Evolutionary conservation across 2,797 vertebrate species (phyloP).

Genomic region (Lophius americanus): DNA sequence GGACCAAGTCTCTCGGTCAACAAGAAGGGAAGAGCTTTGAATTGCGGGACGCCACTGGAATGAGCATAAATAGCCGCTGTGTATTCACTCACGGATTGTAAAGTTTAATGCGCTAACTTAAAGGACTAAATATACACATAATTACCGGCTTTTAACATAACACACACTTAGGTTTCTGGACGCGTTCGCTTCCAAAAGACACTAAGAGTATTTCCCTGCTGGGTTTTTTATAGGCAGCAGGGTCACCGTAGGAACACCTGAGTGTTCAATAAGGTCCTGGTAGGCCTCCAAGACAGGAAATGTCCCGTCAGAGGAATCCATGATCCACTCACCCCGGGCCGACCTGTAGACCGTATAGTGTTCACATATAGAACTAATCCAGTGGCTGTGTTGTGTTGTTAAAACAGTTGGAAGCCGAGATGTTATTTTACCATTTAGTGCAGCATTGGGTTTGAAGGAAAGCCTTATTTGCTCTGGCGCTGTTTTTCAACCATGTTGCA

Average conservation of each 20-base stretch:
- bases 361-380: slow-evolving; percentile 55
- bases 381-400: slow-evolving; percentile 58
- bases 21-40: slow-evolving; percentile 20
- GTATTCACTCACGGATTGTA: slow-evolving; percentile 26
- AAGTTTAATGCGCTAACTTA: slow-evolving; percentile 42
- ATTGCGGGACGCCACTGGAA: slow-evolving; percentile 33
- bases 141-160: slow-evolving; percentile 54
- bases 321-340: slow-evolving; percentile 43
- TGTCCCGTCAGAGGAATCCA: slow-evolving; percentile 37
- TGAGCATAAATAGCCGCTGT: slow-evolving; percentile 40
- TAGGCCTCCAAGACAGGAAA: slow-evolving; percentile 29
- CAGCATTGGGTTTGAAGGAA: slow-evolving; percentile 57
- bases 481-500: slow-evolving; percentile 44
- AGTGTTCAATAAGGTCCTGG: slow-evolving; percentile 48
- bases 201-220: slow-evolving; percentile 37
- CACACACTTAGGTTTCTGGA: slow-evolving; percentile 50
- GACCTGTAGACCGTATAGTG: slow-evolving; percentile 48
- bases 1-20: slow-evolving; percentile 17
- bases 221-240: slow-evolving; percentile 33
- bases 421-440: slow-evolving; percentile 65
- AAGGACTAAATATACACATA: slow-evolving; percentile 62
- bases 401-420: slow-evolving; percentile 45
- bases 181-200: slow-evolving; percentile 30
- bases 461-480: slow-evolving; percentile 72
- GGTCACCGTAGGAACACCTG: slow-evolving; percentile 27